Conservation (phyloP, 2,888 invertebrate genomes). For the Proisotoma minuta region DNA sequence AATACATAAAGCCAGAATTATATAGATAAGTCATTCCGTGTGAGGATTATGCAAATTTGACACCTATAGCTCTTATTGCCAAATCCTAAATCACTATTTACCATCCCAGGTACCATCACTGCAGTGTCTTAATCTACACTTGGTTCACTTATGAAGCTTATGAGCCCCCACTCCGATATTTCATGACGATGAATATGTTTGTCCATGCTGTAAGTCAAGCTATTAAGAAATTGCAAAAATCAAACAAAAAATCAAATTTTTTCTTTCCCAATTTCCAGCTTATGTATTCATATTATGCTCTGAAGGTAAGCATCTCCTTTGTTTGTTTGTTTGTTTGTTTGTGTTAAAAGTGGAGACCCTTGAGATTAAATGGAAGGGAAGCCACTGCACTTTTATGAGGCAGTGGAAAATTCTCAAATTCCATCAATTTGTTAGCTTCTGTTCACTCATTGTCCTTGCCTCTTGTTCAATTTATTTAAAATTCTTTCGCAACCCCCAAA, state of each 20-base stretch:
- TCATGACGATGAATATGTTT: constrained; percentile 45
- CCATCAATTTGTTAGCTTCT: too few species aligned
- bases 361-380: too few species aligned
- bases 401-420: too few species aligned
- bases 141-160: constrained; percentile 50
- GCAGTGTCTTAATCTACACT: constrained; percentile 53
- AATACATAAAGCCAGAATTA: neutral
- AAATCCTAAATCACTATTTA: too few species aligned
- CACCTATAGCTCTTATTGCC: neutral
- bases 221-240: neutral
- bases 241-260: too few species aligned
- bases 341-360: too few species aligned
- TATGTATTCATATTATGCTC: constrained; percentile 45
- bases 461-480: too few species aligned
- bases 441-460: too few species aligned
- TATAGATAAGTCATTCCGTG: neutral
- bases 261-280: constrained; percentile 8
- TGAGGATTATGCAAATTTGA: neutral
- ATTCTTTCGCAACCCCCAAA: too few species aligned
- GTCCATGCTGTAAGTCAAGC: constrained; percentile 32
- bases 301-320: too few species aligned
- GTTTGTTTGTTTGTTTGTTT: too few species aligned
- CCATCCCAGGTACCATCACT: constrained; percentile 52
- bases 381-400: too few species aligned
- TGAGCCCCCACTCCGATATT: constrained; percentile 41